These are phyloP conservation scores for Xenops minutus DNA, from an alignment of 2,797 vertebrate species.

Conservation along the genomic window DNA sequence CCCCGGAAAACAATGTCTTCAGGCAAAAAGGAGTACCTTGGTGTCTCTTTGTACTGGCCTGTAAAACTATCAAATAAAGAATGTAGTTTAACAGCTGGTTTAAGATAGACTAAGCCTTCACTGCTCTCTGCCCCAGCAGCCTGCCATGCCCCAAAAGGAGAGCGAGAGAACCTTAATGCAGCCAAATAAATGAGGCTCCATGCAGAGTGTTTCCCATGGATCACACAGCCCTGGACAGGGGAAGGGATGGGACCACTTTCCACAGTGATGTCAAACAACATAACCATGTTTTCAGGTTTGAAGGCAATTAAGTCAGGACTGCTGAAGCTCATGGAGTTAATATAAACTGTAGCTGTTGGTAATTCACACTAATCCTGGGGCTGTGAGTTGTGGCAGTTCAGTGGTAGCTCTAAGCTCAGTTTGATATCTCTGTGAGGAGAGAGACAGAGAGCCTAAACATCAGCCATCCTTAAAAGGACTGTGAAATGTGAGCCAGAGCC, in stretches of 20 bases:
- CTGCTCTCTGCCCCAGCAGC: neutral
- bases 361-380: neutral
- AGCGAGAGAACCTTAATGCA: neutral
- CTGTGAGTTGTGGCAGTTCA: neutral
- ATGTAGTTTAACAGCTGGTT: neutral
- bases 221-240: rapidly evolving
- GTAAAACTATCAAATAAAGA: neutral
- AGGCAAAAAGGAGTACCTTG: neutral
- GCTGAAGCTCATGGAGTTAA: neutral
- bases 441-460: neutral
- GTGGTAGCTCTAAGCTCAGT: neutral
- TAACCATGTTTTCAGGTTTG: neutral
- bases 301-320: neutral
- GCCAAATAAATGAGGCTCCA: neutral
- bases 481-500: conserved; percentile 1
- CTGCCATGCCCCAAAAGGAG: neutral
- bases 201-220: rapidly evolving
- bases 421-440: neutral
- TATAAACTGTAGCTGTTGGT: neutral
- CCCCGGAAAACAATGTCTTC: neutral
- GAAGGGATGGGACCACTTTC: neutral
- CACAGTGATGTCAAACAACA: neutral
- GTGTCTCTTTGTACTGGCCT: neutral
- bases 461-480: neutral
- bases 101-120: neutral